Evolutionary conservation across 2,113 vertebrate species (phyloP).

Genomic region (Dolichallabes microphthalmus): DNA sequence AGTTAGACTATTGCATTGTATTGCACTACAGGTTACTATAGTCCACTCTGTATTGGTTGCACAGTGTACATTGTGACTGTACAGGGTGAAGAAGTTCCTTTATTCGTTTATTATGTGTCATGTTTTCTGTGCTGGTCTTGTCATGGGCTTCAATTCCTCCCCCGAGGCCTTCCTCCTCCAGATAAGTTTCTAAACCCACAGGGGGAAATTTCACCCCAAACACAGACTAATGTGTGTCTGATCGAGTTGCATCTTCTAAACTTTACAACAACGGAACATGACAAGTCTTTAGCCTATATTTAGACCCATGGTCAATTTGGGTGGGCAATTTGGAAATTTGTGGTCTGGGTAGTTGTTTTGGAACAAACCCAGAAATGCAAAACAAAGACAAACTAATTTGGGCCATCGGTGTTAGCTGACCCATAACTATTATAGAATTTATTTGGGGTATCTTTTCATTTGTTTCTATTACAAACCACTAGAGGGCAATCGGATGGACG

Average conservation of each 20-base stretch:
- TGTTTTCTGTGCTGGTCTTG: slow-evolving; percentile 39
- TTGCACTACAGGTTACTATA: neutral
- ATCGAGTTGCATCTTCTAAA: slow-evolving; percentile 45
- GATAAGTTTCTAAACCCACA: slow-evolving; percentile 70
- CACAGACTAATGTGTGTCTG: slow-evolving; percentile 23
- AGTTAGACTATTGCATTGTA: too few relatives aligned
- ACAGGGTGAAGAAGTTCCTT: neutral
- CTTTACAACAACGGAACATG: slow-evolving; percentile 53
- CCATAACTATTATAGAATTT: neutral
- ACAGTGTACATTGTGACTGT: neutral
- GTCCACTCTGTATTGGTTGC: neutral
- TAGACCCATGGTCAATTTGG: slow-evolving; percentile 46
- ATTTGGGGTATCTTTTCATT: neutral
- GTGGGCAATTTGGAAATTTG: slow-evolving; percentile 35
- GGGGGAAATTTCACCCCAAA: slow-evolving; percentile 70
- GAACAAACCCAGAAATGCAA: slow-evolving; percentile 15
- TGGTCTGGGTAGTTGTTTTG: slow-evolving; percentile 35
- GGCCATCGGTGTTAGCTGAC: neutral
- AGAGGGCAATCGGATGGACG: slow-evolving; percentile 56
- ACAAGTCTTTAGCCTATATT: slow-evolving; percentile 45
- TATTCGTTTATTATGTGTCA: slow-evolving; percentile 45
- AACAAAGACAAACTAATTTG: neutral
- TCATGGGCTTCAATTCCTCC: slow-evolving; percentile 66
- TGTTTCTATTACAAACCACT: slow-evolving; percentile 55
- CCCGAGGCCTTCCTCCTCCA: slow-evolving; percentile 52